Evolutionary conservation across 1,140 invertebrate species (phyloP).

Genomic region (Calliopsis andreniformis): DNA sequence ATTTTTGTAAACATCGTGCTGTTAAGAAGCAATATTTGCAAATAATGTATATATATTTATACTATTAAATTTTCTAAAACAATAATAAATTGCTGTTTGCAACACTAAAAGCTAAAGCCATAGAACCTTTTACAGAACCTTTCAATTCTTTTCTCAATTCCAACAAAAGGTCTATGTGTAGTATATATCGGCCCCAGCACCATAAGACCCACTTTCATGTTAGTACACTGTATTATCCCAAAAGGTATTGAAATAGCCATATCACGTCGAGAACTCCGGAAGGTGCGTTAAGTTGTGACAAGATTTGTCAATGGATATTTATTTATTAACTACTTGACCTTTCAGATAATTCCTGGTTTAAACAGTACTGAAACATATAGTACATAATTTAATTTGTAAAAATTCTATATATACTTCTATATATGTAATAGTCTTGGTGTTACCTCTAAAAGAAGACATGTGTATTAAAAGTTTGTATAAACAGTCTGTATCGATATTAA

Average conservation of each 20-base stretch:
- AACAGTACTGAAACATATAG: neutral
- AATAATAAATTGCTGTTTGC: conserved; percentile 30
- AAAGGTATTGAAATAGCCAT: conserved; percentile 35
- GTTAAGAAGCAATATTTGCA: conserved; percentile 50
- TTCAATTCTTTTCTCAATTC: conserved; percentile 33
- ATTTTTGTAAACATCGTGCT: conserved; percentile 46
- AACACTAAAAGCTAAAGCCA: conserved; percentile 61
- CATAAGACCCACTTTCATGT: conserved; percentile 49
- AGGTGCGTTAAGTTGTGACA: conserved; percentile 83
- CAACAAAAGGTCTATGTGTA: conserved; percentile 15
- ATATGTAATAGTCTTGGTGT: neutral
- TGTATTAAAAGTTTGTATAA: neutral
- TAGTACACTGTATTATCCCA: conserved; percentile 53
- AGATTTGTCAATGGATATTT: conserved; percentile 76
- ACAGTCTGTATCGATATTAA: neutral
- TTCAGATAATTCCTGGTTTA: conserved; percentile 45
- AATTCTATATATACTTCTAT: neutral
- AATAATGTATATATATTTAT: conserved; percentile 25
- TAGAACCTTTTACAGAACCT: conserved; percentile 32
- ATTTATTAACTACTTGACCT: neutral
- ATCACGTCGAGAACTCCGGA: conserved; percentile 80
- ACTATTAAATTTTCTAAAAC: conserved; percentile 16
- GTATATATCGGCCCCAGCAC: conserved; percentile 51
- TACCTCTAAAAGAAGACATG: neutral
- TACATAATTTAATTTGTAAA: neutral